These are phyloP conservation scores for Molanna angustata DNA, from an alignment of 2,888 invertebrate genomes.

Conservation along the genomic window DNA sequence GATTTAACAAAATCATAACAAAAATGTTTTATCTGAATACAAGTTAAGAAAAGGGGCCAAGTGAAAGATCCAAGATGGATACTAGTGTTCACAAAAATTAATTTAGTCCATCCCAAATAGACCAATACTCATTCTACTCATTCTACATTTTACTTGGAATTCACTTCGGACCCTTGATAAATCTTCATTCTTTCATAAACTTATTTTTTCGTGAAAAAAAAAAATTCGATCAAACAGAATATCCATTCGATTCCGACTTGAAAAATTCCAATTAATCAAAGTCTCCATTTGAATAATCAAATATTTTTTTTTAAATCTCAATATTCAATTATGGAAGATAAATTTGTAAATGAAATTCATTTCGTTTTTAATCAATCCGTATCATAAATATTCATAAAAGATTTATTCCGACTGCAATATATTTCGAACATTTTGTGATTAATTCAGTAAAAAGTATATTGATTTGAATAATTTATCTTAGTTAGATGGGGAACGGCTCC, in stretches of 20 bases:
- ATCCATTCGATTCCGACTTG: neutral
- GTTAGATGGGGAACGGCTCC: conserved; percentile 7
- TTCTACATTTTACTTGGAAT: too few relatives aligned
- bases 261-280: conserved; percentile 17
- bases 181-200: neutral
- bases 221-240: neutral
- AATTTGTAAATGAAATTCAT: conserved; percentile 15
- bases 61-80: too few relatives aligned
- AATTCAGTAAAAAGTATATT: conserved; percentile 12
- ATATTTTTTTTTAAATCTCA: conserved; percentile 22
- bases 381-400: conserved; percentile 20
- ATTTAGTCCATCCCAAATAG: too few relatives aligned
- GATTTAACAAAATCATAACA: too few relatives aligned
- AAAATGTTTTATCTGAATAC: too few relatives aligned
- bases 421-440: conserved; percentile 8
- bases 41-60: too few relatives aligned
- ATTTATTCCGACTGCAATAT: conserved; percentile 9
- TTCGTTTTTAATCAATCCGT: conserved; percentile 14
- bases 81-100: too few relatives aligned
- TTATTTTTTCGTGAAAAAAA: too few relatives aligned
- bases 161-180: neutral
- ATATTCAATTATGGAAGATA: conserved; percentile 8
- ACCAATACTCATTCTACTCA: too few relatives aligned
- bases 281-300: conserved; percentile 25
- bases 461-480: conserved; percentile 10